Percentiles rank a stretch among this genome's conserved stretches.
Conservation (phyloP, 1,140 invertebrate species). For the Dryas iulia region DNA sequence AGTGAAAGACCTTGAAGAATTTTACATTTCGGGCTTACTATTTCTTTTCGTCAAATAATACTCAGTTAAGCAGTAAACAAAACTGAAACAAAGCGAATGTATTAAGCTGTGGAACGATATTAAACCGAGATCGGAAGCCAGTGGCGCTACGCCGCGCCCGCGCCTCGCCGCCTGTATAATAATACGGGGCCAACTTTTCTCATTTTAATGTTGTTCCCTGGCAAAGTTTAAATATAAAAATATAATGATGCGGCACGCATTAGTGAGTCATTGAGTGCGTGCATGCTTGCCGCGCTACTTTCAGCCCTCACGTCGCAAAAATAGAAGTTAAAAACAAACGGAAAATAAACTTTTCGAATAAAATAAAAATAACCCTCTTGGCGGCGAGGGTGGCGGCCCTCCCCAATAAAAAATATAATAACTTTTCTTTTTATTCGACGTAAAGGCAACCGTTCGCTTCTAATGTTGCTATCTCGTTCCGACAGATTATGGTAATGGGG, state of each 20-base stretch:
- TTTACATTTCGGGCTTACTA: constrained; percentile 25
- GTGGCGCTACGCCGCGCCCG: constrained; percentile 37
- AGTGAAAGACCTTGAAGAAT: constrained; percentile 2
- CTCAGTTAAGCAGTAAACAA: constrained; percentile 48
- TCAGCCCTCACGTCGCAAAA: constrained; percentile 67
- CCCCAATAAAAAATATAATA: constrained; percentile 79
- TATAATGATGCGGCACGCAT: constrained; percentile 76
- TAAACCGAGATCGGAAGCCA: constrained; percentile 55
- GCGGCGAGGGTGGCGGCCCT: constrained; percentile 71
- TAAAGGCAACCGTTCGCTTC: constrained; percentile 72
- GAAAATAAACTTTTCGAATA: constrained; percentile 78
- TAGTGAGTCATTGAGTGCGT: constrained; percentile 76
- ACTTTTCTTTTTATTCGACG: constrained; percentile 79
- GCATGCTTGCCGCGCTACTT: constrained; percentile 57
- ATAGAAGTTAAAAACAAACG: constrained; percentile 77
- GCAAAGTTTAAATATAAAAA: constrained; percentile 78
- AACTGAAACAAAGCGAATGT: constrained; percentile 53
- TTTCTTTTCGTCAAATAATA: constrained; percentile 38
- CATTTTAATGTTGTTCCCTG: constrained; percentile 74
- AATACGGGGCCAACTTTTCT: constrained; percentile 73
- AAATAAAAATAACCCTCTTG: constrained; percentile 79
- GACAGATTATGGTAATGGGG: constrained; percentile 70
- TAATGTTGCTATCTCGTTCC: constrained; percentile 66
- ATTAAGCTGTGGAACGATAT: constrained; percentile 52
- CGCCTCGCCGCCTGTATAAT: constrained; percentile 43